phyloP scores from a whole-genome alignment of 2,113 vertebrate genomes.

The Bostrychus sinensis region DNA sequence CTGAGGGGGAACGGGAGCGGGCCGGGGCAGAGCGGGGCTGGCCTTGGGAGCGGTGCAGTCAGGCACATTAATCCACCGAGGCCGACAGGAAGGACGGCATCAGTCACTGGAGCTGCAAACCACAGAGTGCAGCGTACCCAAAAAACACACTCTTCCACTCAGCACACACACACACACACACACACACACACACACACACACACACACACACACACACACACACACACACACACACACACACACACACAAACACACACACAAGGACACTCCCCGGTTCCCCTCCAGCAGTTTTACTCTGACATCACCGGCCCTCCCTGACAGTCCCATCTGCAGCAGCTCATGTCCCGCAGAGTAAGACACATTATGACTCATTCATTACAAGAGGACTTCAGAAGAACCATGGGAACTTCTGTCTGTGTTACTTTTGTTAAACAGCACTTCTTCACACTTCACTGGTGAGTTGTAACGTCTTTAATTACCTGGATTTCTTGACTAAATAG shows the following conservation, averaged over 20 bases:
- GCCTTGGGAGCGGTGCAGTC: slow-evolving; percentile 48
- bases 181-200: slow-evolving; percentile 1
- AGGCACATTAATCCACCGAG: slow-evolving; percentile 52
- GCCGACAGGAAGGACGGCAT: slow-evolving; percentile 53
- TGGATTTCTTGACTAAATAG: too few species aligned
- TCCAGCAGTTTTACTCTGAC: slow-evolving; percentile 19
- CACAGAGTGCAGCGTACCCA: slow-evolving; percentile 28
- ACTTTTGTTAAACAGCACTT: too few species aligned
- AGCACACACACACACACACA: neutral
- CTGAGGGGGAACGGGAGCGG: slow-evolving; percentile 13
- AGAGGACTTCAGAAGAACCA: slow-evolving; percentile 27
- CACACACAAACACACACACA: too few species aligned
- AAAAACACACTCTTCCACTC: too few species aligned
- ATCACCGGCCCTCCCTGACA: slow-evolving; percentile 19
- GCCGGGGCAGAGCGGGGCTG: slow-evolving; percentile 5
- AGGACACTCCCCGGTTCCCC: slow-evolving; percentile 4
- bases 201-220: neutral
- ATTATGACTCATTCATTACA: slow-evolving; percentile 35
- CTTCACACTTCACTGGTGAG: too few species aligned
- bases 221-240: neutral
- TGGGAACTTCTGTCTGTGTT: neutral
- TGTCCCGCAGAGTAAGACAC: slow-evolving; percentile 25
- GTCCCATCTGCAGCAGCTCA: slow-evolving; percentile 31
- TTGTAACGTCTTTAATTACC: too few species aligned
- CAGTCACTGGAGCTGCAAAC: slow-evolving; percentile 54